Evolutionary conservation across 2,888 invertebrate species (phyloP), one percentile per base, ranked within the genome.

Genomic region (Axea sp.): DNA sequence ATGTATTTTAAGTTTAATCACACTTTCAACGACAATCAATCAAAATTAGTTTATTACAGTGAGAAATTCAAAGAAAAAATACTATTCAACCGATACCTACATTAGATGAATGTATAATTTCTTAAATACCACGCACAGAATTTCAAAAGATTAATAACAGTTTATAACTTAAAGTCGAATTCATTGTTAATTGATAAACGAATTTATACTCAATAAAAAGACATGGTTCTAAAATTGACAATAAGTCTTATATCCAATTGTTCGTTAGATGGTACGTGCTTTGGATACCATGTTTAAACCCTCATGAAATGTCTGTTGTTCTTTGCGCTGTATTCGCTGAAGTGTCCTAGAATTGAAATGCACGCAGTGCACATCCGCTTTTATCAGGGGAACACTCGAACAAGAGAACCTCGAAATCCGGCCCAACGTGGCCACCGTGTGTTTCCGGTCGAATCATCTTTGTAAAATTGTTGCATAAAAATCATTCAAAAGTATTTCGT

Each of bases 341-440:
- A 79, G 79, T 82, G 80, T 81, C 76, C 79, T 76, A 59, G 75
- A 76, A 84, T 85, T 84, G 81, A 82, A 85, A 85, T 84, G 84
- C 84, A 82, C 82, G 77, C 81, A 79, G 82, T 84, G 83, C 82
- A 78, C 85, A 83, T 85, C 84, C 85, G 83, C 83, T 82, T 35
- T 57, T 72, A 72, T 64, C 81, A 81, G 81, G 83, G 82, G 81
- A 83, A 84, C 77, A 76, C 62, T 67, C 57, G 53, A 67, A 76
- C 62, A 68, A 74, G 71, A 33, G 60, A 76, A 73, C 73, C 69
- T 69, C 69, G 60, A 71, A 75, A 65, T 71, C 69, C 74, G 74
- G 51, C 59, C 57, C 47, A 9, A 22, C 47, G 51, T 30, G 51
- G 65, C 59, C 57, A 60, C 47, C 19, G 15, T 33, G 43, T 53